phyloP scores from a whole-genome alignment of 2,797 vertebrate species.

The Carapus acus region DNA sequence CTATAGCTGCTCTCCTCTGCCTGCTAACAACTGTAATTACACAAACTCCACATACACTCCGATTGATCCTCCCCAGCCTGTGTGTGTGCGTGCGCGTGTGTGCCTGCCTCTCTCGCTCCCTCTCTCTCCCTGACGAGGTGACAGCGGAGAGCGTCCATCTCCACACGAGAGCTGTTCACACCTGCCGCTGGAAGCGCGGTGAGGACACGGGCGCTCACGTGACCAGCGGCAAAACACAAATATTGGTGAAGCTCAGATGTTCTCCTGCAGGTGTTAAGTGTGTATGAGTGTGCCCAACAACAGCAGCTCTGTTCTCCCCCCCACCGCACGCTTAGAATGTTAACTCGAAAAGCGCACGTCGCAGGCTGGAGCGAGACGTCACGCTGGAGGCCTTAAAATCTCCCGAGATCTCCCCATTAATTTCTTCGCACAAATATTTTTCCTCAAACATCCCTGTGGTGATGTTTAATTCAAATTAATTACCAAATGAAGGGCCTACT shows the following conservation, averaged over 20 bases:
- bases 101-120: not conserved
- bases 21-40: constrained; percentile 92
- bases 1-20: constrained; percentile 75
- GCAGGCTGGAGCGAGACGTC: no score
- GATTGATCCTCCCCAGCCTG: constrained; percentile 78
- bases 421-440: no score
- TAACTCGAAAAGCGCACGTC: constrained; percentile 39
- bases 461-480: no score
- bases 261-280: constrained; percentile 25
- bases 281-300: constrained; percentile 14
- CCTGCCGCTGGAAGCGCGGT: constrained; percentile 76
- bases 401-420: no score
- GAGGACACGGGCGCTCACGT: constrained; percentile 72
- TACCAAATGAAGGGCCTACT: no score
- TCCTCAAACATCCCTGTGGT: no score
- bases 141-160: constrained; percentile 73
- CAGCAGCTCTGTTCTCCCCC: constrained; percentile 24
- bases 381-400: no score
- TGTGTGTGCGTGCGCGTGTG: constrained; percentile 7
- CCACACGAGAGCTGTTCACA: constrained; percentile 88
- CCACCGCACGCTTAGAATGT: constrained; percentile 47
- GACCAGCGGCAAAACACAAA: constrained; percentile 70
- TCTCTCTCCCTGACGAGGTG: constrained; percentile 44
- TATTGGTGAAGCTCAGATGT: constrained; percentile 70
- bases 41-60: constrained; percentile 89